Conservation (phyloP, 2,113 vertebrate species). For the Antigone vipio region DNA sequence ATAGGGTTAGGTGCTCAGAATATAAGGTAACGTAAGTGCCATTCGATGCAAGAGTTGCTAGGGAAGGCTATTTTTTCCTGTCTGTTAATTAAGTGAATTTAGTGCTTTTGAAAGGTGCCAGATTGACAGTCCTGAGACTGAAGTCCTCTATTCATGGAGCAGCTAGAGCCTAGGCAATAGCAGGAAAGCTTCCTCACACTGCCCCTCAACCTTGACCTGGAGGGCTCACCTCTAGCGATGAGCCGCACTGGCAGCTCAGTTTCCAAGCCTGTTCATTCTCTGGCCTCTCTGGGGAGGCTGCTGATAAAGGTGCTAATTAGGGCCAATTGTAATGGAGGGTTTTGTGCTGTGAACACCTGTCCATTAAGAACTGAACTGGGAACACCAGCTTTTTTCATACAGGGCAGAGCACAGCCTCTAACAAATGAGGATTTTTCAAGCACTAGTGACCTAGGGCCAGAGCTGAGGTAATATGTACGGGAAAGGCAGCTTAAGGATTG, state of each 20-base stretch:
- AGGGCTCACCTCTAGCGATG: slow-evolving; percentile 22
- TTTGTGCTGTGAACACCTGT: slow-evolving; percentile 57
- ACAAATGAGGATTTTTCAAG: background rate
- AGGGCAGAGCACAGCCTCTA: background rate
- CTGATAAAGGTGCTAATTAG: slow-evolving; percentile 62
- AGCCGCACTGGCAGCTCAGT: background rate
- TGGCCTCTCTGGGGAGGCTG: slow-evolving; percentile 38
- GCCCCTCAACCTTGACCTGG: slow-evolving; percentile 60
- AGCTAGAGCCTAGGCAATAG: slow-evolving; percentile 15
- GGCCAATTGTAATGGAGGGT: background rate
- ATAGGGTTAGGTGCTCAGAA: slow-evolving; percentile 61
- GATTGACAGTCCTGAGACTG: slow-evolving; percentile 25
- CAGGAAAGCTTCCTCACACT: background rate
- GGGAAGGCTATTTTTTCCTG: slow-evolving; percentile 41
- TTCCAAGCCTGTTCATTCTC: slow-evolving; percentile 14
- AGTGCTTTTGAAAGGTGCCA: slow-evolving; percentile 58
- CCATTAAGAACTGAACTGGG: background rate
- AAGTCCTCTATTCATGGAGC: slow-evolving; percentile 15
- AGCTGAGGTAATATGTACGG: background rate
- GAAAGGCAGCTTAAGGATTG: background rate
- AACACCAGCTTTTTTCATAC: background rate
- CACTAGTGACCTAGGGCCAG: background rate
- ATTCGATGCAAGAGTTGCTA: slow-evolving; percentile 64
- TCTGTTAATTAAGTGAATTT: slow-evolving; percentile 63
- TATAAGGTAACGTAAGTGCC: slow-evolving; percentile 55